Percentiles rank a stretch among this genome's conserved stretches.
These are phyloP conservation scores for Martes martes DNA, from an alignment of 2,113 vertebrate genomes.

Conservation along the genomic window DNA sequence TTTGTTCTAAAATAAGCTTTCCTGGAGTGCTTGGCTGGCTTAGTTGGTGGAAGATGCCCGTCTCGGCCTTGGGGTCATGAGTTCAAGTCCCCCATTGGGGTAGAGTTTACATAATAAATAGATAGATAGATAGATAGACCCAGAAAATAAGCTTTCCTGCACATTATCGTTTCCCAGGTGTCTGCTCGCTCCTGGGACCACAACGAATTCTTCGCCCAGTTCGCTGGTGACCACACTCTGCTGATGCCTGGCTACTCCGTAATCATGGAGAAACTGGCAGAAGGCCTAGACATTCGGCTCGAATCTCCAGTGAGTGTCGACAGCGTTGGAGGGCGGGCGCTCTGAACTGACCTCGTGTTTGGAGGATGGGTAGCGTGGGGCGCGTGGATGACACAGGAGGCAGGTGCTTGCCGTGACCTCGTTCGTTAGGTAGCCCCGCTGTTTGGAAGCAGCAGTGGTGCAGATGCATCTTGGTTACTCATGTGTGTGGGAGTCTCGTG, in stretches of 20 bases:
- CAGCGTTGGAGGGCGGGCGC: not conserved
- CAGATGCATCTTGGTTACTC: not conserved
- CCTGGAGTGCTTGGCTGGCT: not conserved
- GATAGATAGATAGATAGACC: not conserved
- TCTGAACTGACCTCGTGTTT: not conserved
- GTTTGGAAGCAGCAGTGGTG: not conserved
- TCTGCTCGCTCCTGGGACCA: constrained; percentile 98
- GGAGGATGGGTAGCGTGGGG: not conserved
- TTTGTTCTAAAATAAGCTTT: not conserved
- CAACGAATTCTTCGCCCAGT: constrained; percentile 99
- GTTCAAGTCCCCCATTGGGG: not conserved
- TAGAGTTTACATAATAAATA: not conserved
- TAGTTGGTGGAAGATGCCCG: not conserved
- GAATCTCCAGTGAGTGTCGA: constrained; percentile 87
- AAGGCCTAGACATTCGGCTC: constrained; percentile 92
- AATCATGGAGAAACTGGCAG: constrained; percentile 89
- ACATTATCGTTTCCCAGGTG: constrained; percentile 81
- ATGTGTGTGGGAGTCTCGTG: not conserved
- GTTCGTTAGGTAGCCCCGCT: not conserved
- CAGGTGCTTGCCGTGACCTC: not conserved
- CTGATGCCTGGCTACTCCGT: constrained; percentile 91
- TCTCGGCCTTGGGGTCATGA: not conserved
- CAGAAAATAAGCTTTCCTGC: not conserved
- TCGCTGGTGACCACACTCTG: constrained; percentile 96
- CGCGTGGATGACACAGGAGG: not conserved